phyloP scores from a whole-genome alignment of 2,888 invertebrate species.

The Nephrocerus scutellatus region DNA sequence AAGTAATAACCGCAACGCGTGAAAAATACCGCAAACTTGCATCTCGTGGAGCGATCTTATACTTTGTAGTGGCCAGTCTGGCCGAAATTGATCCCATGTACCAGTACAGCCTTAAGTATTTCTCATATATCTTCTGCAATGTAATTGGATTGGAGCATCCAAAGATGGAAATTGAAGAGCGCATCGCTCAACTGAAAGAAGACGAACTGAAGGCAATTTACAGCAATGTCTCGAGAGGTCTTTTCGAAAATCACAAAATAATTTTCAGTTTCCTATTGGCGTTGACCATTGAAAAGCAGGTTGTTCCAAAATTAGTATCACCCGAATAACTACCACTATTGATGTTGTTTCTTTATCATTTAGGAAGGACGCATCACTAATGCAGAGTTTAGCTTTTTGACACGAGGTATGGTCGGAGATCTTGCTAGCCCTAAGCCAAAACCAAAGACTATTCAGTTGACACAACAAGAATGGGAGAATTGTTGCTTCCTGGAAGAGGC shows the following conservation, averaged over 20 bases:
- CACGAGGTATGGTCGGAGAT: slow-evolving; percentile 64
- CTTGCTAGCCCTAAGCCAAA: slow-evolving; percentile 51
- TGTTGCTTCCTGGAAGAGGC: slow-evolving; percentile 57
- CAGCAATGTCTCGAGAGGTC: slow-evolving; percentile 78
- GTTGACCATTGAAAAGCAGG: slow-evolving; percentile 62
- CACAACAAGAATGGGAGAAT: slow-evolving; percentile 63
- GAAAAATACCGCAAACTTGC: slow-evolving; percentile 82
- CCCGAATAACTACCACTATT: neutral
- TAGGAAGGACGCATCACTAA: slow-evolving; percentile 53
- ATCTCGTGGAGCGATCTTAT: slow-evolving; percentile 79
- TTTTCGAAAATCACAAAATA: slow-evolving; percentile 86
- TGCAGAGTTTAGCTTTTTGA: slow-evolving; percentile 69
- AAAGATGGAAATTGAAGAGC: slow-evolving; percentile 56
- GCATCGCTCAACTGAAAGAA: slow-evolving; percentile 62
- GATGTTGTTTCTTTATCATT: neutral
- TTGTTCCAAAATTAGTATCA: slow-evolving; percentile 4
- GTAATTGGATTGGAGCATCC: slow-evolving; percentile 74
- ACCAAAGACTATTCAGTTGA: slow-evolving; percentile 52
- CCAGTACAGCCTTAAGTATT: slow-evolving; percentile 88
- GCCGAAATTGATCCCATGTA: slow-evolving; percentile 94
- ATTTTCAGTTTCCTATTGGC: slow-evolving; percentile 81
- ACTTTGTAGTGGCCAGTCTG: slow-evolving; percentile 82
- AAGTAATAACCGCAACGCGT: slow-evolving; percentile 74
- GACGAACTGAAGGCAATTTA: slow-evolving; percentile 79
- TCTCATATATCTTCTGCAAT: slow-evolving; percentile 67